A percentile compares a stretch with the other conserved stretches of the same genome.
Conservation (phyloP, 2,797 vertebrate species). For the Hemibagrus guttatus region DNA sequence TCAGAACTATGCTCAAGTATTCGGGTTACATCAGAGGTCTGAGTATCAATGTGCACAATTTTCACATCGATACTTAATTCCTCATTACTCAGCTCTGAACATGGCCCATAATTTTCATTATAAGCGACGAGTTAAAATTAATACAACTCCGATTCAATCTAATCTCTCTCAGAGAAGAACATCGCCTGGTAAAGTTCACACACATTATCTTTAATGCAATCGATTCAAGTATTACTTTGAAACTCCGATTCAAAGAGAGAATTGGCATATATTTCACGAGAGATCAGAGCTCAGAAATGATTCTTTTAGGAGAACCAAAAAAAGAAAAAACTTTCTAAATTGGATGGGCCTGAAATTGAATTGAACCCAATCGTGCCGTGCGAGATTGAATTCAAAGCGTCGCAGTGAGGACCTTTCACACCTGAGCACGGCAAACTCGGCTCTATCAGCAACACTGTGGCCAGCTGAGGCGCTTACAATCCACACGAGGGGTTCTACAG, state of each 20-base stretch:
- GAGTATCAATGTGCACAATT: background rate
- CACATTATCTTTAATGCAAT: background rate
- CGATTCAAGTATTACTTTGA: background rate
- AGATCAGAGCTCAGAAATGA: conserved; percentile 27
- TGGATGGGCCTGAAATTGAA: conserved; percentile 35
- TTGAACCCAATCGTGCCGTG: conserved; percentile 29
- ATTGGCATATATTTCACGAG: conserved; percentile 21
- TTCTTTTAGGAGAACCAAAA: conserved; percentile 12
- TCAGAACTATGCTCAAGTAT: background rate
- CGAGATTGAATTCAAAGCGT: conserved; percentile 26
- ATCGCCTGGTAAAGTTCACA: background rate
- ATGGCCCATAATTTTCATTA: background rate
- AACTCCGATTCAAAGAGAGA: conserved; percentile 9
- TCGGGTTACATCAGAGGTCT: background rate
- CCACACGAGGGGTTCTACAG: conserved; percentile 5
- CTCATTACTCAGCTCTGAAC: background rate
- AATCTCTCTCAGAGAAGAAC: background rate
- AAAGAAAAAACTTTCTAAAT: conserved; percentile 14
- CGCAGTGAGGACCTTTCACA: conserved; percentile 30
- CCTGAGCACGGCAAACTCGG: conserved; percentile 27
- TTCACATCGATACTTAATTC: background rate
- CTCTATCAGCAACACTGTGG: background rate
- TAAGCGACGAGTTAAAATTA: background rate
- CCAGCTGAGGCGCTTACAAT: conserved; percentile 23
- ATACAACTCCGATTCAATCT: background rate